These are phyloP conservation scores for Cromileptes altivelis DNA, from an alignment of 2,113 vertebrate genomes.

Conservation along the genomic window DNA sequence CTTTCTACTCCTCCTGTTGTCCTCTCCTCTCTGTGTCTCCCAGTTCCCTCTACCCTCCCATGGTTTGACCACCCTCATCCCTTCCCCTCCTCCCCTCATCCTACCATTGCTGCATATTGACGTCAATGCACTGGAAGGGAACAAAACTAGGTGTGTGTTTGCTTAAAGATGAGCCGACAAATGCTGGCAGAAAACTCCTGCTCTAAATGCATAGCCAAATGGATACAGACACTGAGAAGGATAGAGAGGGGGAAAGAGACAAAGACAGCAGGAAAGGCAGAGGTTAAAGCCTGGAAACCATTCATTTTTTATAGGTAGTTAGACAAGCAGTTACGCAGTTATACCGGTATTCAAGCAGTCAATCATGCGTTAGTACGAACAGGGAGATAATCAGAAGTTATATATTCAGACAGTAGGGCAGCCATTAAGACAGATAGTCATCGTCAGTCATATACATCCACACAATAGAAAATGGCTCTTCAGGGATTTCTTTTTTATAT, in stretches of 20 bases:
- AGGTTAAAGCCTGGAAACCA: conserved; percentile 3
- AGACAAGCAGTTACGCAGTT: conserved; percentile 17
- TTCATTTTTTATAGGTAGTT: conserved; percentile 24
- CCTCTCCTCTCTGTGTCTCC: neutral
- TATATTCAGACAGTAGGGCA: conserved; percentile 12
- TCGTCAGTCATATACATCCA: neutral
- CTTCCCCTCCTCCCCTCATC: neutral
- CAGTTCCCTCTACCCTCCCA: neutral
- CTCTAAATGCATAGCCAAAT: conserved; percentile 19
- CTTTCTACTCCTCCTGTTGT: neutral
- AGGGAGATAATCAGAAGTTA: conserved; percentile 27
- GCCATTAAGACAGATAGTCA: neutral
- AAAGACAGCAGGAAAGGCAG: neutral
- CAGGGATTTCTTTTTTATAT: neutral
- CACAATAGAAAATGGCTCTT: neutral
- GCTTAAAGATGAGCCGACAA: conserved; percentile 18
- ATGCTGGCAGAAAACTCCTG: conserved; percentile 6
- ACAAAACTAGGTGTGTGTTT: neutral
- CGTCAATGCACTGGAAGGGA: conserved; percentile 2
- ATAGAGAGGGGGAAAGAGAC: neutral
- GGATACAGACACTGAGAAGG: neutral
- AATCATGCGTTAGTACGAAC: conserved; percentile 4
- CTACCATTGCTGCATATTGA: conserved; percentile 32
- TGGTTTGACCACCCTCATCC: neutral
- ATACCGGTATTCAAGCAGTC: neutral